phyloP scores from a whole-genome alignment of 2,113 vertebrate species.

The Stegastes partitus region DNA sequence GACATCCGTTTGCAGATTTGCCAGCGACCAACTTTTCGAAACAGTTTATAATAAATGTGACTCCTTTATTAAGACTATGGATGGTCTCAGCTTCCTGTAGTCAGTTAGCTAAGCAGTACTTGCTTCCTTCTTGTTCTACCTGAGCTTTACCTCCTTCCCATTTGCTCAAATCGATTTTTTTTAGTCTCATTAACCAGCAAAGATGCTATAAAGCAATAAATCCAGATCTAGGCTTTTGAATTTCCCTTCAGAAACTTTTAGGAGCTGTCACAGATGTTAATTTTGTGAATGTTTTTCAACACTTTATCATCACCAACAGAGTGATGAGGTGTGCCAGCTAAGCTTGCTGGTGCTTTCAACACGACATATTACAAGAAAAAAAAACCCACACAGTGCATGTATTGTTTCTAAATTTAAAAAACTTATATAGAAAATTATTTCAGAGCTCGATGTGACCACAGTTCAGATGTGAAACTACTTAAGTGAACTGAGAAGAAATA shows the following conservation, averaged over 20 bases:
- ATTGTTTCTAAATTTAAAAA: neutral
- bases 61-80: neutral
- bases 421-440: neutral
- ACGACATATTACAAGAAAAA: neutral
- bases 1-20: neutral
- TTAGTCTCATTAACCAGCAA: neutral
- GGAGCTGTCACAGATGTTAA: neutral
- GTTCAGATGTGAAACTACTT: constrained; percentile 52
- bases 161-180: neutral
- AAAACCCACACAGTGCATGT: neutral
- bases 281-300: constrained; percentile 1
- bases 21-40: neutral
- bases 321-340: neutral
- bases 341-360: neutral
- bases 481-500: constrained; percentile 41
- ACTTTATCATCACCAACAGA: neutral
- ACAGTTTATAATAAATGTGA: neutral
- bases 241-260: neutral
- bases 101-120: neutral
- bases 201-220: neutral
- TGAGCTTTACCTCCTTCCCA: neutral
- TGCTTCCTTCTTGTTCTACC: neutral
- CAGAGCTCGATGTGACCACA: constrained; percentile 12
- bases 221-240: neutral
- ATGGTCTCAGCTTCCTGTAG: neutral